phyloP scores from a whole-genome alignment of 1,140 invertebrate species.

The Drosophila arawakana region DNA sequence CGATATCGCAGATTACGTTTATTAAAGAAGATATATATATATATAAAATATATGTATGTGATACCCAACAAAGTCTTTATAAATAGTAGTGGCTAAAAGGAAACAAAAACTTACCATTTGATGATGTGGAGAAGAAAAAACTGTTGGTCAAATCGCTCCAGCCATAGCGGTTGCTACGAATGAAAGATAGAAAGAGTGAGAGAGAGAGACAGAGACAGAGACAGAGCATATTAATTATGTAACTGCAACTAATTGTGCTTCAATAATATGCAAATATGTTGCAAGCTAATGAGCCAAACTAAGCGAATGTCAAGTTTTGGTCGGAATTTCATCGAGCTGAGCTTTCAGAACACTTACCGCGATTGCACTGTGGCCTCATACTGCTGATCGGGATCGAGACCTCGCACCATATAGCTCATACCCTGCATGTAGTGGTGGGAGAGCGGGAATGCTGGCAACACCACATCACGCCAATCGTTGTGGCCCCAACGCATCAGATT shows the following conservation, averaged over 20 bases:
- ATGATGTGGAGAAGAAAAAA: constrained; percentile 86
- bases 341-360: constrained; percentile 71
- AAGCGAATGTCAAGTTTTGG: constrained; percentile 11
- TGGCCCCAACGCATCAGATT: constrained; percentile 84
- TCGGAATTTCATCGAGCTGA: neutral
- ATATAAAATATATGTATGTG: constrained; percentile 12
- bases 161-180: constrained; percentile 86
- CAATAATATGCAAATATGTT: constrained; percentile 64
- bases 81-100: neutral
- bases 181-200: constrained; percentile 14
- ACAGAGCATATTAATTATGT: constrained; percentile 52
- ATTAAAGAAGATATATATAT: constrained; percentile 11
- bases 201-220: constrained; percentile 29
- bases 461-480: constrained; percentile 87
- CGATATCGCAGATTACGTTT: constrained; percentile 17
- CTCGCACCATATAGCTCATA: constrained; percentile 87
- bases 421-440: constrained; percentile 85
- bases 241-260: constrained; percentile 42
- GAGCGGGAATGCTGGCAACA: constrained; percentile 85
- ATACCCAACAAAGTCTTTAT: neutral
- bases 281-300: constrained; percentile 47
- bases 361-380: constrained; percentile 88
- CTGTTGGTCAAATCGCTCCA: constrained; percentile 87
- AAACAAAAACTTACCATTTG: constrained; percentile 83
- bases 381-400: constrained; percentile 86